Conservation (phyloP, 2,113 vertebrate species). For the Xiphophorus hellerii region DNA sequence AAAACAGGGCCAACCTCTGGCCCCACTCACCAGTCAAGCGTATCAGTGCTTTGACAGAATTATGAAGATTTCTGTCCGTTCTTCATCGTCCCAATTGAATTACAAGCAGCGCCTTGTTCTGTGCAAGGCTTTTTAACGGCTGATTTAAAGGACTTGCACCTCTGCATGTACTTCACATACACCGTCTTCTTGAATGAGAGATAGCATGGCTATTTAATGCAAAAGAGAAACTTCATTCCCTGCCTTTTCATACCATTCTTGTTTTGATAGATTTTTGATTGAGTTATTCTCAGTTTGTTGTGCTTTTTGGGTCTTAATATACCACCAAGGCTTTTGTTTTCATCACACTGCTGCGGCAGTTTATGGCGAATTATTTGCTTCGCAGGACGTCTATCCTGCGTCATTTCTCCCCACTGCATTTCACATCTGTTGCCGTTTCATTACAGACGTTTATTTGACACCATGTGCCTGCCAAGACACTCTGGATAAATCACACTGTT, state of each 20-base stretch:
- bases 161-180: constrained; percentile 2
- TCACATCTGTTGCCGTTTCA: constrained; percentile 77
- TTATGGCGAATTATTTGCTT: constrained; percentile 77
- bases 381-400: constrained; percentile 67
- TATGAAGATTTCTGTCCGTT: constrained; percentile 85
- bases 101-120: constrained; percentile 73
- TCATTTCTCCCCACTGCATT: constrained; percentile 71
- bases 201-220: constrained; percentile 47
- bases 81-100: constrained; percentile 85
- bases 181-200: constrained; percentile 19
- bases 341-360: constrained; percentile 70
- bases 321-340: constrained; percentile 69
- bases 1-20: constrained; percentile 81
- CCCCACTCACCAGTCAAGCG: constrained; percentile 79
- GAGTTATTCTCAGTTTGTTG: constrained; percentile 65
- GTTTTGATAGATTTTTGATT: constrained; percentile 71
- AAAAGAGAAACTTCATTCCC: constrained; percentile 51
- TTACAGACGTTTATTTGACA: constrained; percentile 76
- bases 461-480: constrained; percentile 62
- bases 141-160: constrained; percentile 54
- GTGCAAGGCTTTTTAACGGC: constrained; percentile 56
- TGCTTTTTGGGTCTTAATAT: constrained; percentile 58
- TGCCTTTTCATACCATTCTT: constrained; percentile 49
- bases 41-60: constrained; percentile 82
- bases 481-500: constrained; percentile 70